These are phyloP conservation scores for Coptotermes formosanus DNA, from an alignment of 1,140 invertebrate species.

Conservation along the genomic window DNA sequence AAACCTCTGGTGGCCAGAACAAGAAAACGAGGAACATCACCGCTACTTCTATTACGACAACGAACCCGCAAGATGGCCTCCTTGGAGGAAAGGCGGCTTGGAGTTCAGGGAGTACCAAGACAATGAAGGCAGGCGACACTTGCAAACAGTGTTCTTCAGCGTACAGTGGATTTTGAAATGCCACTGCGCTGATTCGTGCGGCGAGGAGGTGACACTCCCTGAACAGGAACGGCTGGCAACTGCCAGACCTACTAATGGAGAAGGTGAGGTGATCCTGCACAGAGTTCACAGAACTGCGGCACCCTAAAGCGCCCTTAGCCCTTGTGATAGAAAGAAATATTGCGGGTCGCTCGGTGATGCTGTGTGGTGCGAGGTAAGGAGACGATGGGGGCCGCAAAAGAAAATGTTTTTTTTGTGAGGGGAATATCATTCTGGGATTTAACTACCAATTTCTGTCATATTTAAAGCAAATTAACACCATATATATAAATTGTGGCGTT, in stretches of 20 bases:
- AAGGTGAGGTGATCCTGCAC: slow-evolving; percentile 34
- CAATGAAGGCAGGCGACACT: neutral
- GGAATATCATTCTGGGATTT: too few relatives aligned
- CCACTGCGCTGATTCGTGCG: slow-evolving; percentile 21
- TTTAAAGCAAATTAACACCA: too few relatives aligned
- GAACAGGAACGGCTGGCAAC: neutral
- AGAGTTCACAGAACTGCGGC: slow-evolving; percentile 34
- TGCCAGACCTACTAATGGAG: neutral
- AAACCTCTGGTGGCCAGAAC: slow-evolving; percentile 22
- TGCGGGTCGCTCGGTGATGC: neutral
- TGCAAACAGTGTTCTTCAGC: slow-evolving; percentile 22
- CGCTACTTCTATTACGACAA: neutral
- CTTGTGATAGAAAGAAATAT: neutral
- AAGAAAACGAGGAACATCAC: neutral
- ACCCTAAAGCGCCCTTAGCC: slow-evolving; percentile 1
- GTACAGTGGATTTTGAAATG: slow-evolving; percentile 40
- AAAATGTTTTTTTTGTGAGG: too few relatives aligned
- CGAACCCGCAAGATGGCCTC: neutral
- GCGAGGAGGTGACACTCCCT: too few relatives aligned
- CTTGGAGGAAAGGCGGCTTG: neutral
- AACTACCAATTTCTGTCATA: too few relatives aligned
- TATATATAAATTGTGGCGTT: too few relatives aligned
- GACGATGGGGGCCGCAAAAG: too few relatives aligned
- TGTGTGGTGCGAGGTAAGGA: neutral
- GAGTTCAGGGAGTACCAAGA: neutral